Percentiles rank a stretch among this genome's conserved stretches.
These are phyloP conservation scores for Idaea biselata DNA, from an alignment of 2,888 invertebrate species.

Conservation along the genomic window DNA sequence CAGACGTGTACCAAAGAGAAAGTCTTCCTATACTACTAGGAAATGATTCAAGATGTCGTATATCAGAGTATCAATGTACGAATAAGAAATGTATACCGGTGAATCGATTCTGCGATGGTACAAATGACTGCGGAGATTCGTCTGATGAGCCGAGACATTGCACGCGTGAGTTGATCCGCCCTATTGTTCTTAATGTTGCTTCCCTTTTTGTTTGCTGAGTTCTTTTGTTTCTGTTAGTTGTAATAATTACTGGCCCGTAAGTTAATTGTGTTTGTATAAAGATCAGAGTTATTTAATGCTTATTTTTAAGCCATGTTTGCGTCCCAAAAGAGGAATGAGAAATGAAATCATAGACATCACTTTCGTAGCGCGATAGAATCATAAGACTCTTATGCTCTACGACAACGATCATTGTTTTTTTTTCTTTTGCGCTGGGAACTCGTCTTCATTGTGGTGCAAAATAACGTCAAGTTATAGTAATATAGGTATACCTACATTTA, in stretches of 20 bases:
- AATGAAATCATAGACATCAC: too few species aligned
- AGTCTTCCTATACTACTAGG: slow-evolving; percentile 66
- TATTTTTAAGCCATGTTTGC: too few species aligned
- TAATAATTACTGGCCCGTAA: neutral
- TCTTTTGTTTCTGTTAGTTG: neutral
- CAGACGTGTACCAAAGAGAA: slow-evolving; percentile 55
- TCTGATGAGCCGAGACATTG: slow-evolving; percentile 91
- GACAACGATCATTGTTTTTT: too few species aligned
- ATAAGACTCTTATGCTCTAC: too few species aligned
- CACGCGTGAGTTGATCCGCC: slow-evolving; percentile 84
- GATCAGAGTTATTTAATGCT: neutral
- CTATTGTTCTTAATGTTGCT: slow-evolving; percentile 3
- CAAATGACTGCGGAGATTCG: slow-evolving; percentile 89
- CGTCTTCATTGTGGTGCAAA: too few species aligned
- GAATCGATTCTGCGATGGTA: slow-evolving; percentile 89
- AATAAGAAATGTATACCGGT: slow-evolving; percentile 85
- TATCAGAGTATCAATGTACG: slow-evolving; percentile 84
- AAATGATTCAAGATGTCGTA: slow-evolving; percentile 79
- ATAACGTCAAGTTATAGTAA: too few species aligned
- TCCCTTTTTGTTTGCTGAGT: slow-evolving; percentile 5
- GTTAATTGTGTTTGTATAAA: neutral
- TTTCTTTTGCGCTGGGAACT: too few species aligned
- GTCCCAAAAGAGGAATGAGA: too few species aligned
- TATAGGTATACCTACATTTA: too few species aligned
- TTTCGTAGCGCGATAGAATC: too few species aligned